Base-by-base conservation (phyloP, 37 sponge, comb jelly and placozoan species). In the Ephydatia muelleri region DNA sequence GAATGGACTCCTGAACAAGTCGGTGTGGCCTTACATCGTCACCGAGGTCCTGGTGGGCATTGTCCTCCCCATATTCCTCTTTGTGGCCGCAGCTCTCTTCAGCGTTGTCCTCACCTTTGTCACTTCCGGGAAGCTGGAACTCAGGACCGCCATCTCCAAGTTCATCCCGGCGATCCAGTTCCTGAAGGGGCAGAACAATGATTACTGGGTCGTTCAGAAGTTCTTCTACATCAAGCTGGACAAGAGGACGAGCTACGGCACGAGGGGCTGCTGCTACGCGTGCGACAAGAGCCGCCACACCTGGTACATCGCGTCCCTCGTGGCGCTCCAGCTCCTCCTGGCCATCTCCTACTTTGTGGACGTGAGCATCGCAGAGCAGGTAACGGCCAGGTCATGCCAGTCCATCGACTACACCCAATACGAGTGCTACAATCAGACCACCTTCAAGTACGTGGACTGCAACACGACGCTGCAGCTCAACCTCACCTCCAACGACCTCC, bases 171-270 rank as follows among this genome's bases (percentile, higher is more conserved):
- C 80, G 37, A 73, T 91, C 47, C 25, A 77, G 78, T 74, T 88
- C 16, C 67, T 37, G 48, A 23, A 76, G 11, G 92, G 92, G 8
- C 65, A 76, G 4, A 70, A 81, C 6, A 23, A 75, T 0, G 75
- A 87, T 36, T 92, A 66, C 37, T 92, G 92, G 92, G 79, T 84
- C 36, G 81, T 92, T 49, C 39, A 69, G 13, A 73, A 81, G 23
- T 71, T 35, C 27, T 88, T 92, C 47, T 92, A 88, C 70, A 73
- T 88, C 31, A 25, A 48, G 35, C 77, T 82, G n/a, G 26, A 71
- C 48, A 72, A 22, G 57, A 57, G 16, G 57, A 57, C 57, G 16
- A 21, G 19, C 16, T 57, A 57, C 16, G 57, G 16, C 57, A 57
- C 9, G 57, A 57, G 57, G 57, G 57, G 57, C 1, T 57, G 57